Conservation (phyloP, 37 sponge, comb jelly and placozoan species). For the Ephydatia muelleri region DNA sequence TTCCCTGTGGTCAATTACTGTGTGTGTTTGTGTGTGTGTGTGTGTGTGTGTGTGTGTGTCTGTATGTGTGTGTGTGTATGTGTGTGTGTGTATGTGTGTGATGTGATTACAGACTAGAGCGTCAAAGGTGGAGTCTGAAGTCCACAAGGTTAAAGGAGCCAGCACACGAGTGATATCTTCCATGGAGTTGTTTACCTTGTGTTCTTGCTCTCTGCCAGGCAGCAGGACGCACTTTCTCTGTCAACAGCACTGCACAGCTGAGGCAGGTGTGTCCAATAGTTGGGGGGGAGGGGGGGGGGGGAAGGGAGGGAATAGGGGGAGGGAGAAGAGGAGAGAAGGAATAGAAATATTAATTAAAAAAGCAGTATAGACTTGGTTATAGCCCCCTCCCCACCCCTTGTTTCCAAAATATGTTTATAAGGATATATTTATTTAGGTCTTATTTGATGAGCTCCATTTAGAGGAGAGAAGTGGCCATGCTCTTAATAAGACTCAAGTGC, state of each 20-base stretch:
- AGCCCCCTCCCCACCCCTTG: no score
- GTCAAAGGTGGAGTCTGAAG: slow-evolving; percentile 28
- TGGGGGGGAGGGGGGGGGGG: no score
- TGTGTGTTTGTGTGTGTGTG: background rate
- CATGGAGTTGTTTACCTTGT: background rate
- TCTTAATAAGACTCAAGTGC: slow-evolving; percentile 61
- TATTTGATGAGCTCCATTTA: slow-evolving; percentile 77
- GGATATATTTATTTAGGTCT: slow-evolving; percentile 40
- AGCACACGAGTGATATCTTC: background rate
- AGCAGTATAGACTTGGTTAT: no score
- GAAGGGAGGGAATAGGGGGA: no score
- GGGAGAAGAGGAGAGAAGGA: no score
- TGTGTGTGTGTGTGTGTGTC: no score
- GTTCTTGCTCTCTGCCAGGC: slow-evolving; percentile 11
- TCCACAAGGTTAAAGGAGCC: slow-evolving; percentile 30
- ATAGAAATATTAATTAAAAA: no score
- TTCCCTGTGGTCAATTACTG: background rate
- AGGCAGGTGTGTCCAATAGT: slow-evolving; percentile 27
- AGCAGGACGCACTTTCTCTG: slow-evolving; percentile 62
- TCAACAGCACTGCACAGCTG: slow-evolving; percentile 73
- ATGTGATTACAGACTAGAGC: slow-evolving; percentile 7
- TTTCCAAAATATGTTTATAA: background rate
- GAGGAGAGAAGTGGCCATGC: slow-evolving; percentile 48
- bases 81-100: background rate
- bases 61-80: background rate